Base-by-base conservation (phyloP, 2,888 invertebrate genomes). In the Allacma fusca region DNA sequence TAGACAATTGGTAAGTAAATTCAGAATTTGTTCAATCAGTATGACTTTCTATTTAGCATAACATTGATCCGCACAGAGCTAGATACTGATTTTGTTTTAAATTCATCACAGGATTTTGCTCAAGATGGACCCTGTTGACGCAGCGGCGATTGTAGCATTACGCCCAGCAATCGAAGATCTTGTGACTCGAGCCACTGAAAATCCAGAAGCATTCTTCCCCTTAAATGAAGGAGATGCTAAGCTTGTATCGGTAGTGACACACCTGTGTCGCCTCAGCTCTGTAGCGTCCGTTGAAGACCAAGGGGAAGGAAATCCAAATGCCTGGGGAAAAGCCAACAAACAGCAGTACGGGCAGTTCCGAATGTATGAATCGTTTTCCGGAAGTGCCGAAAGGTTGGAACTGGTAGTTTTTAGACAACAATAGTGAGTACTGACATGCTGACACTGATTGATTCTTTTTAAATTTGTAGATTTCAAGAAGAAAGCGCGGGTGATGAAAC, bases 1-100 rank as follows among this genome's bases (percentile, higher is more conserved):
- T 98, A 1, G 98, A 98, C 87, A 94, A 95, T 86, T 98, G 98
- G 97, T 89, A 83, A n/a, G n/a, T n/a, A n/a, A n/a, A n/a, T n/a
- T n/a, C n/a, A n/a, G n/a, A n/a, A n/a, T n/a, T n/a, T n/a, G n/a
- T n/a, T n/a, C n/a, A n/a, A n/a, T n/a, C n/a, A n/a, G n/a, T n/a
- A n/a, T n/a, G n/a, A n/a, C n/a, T n/a, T n/a, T n/a, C n/a, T n/a
- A n/a, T n/a, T n/a, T n/a, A n/a, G n/a, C n/a, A n/a, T n/a, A n/a
- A n/a, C n/a, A n/a, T n/a, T n/a, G n/a, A n/a, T n/a, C n/a, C n/a
- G n/a, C n/a, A n/a, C n/a, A n/a, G n/a, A n/a, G n/a, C n/a, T n/a
- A n/a, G n/a, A n/a, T n/a, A n/a, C n/a, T n/a, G n/a, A 85, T 80
- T 1, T 40, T 50, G 1, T 21, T 7, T 28, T 62, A 73, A 62